Evolutionary conservation across 1,140 invertebrate species (phyloP).

Genomic region (Drosophila nigrodunni): DNA sequence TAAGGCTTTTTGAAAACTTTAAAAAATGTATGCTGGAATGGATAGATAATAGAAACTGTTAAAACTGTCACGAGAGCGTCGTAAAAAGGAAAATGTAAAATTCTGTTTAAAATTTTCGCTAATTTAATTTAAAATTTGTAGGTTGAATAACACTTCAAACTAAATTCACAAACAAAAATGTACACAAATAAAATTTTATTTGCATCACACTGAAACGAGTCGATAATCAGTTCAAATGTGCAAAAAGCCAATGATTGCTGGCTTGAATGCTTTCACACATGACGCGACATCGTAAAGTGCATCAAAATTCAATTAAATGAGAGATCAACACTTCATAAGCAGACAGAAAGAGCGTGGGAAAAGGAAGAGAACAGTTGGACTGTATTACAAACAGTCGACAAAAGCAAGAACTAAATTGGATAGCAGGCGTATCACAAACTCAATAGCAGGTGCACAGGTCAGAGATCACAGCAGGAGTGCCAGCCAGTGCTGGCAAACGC

Average conservation of each 20-base stretch:
- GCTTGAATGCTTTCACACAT: conserved; percentile 44
- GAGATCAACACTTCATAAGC: conserved; percentile 77
- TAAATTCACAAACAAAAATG: background rate
- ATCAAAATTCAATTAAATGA: conserved; percentile 77
- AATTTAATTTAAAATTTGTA: too few species aligned
- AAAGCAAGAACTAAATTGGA: background rate
- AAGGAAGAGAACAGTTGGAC: background rate
- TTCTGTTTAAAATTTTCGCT: too few species aligned
- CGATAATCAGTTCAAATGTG: conserved; percentile 46
- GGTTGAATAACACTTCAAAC: too few species aligned
- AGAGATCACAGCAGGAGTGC: conserved; percentile 29
- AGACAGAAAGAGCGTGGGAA: conserved; percentile 14
- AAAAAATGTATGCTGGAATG: background rate
- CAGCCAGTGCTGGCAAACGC: conserved; percentile 46
- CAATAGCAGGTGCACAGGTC: conserved; percentile 50
- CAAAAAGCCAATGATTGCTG: conserved; percentile 36
- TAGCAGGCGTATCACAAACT: conserved; percentile 5
- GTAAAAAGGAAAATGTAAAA: too few species aligned
- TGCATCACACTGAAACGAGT: background rate
- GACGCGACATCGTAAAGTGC: conserved; percentile 57
- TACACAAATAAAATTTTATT: background rate
- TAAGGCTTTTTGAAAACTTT: too few species aligned
- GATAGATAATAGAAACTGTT: too few species aligned
- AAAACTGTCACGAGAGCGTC: too few species aligned
- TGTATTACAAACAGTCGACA: background rate